Conservation (phyloP, 2,113 vertebrate species). For the Pavo muticus region DNA sequence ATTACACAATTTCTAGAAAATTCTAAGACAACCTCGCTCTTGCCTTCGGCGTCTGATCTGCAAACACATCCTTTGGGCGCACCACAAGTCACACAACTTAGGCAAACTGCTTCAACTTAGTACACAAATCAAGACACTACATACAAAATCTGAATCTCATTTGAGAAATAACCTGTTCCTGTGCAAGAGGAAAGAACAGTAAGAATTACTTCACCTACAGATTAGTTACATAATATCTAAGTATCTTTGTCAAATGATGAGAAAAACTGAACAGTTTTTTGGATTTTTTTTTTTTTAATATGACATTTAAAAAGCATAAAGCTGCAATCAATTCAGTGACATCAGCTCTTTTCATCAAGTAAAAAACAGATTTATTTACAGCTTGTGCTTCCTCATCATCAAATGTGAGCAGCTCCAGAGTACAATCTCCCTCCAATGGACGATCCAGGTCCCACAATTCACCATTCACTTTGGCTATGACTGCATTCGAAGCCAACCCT, state of each 20-base stretch:
- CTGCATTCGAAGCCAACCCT: conserved; percentile 70
- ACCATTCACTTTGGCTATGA: conserved; percentile 80
- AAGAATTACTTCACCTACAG: background rate
- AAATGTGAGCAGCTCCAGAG: conserved; percentile 78
- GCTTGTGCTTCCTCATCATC: conserved; percentile 80
- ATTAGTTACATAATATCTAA: background rate
- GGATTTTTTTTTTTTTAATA: background rate
- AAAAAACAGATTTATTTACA: conserved; percentile 66
- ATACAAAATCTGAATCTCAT: accelerated
- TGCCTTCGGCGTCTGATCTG: background rate
- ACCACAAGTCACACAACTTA: accelerated
- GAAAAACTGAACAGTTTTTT: background rate
- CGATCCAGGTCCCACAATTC: conserved; percentile 83
- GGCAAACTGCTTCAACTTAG: background rate
- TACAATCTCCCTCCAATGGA: conserved; percentile 74
- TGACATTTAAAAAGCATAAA: background rate
- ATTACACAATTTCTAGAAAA: background rate
- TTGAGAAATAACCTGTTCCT: background rate
- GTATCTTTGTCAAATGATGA: background rate
- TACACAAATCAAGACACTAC: background rate
- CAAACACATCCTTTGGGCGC: background rate
- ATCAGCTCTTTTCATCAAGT: background rate
- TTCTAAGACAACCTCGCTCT: background rate
- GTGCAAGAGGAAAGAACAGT: background rate
- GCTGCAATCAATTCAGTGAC: background rate